These are phyloP conservation scores for Allophyes oxyacanthae DNA, from an alignment of 2,888 invertebrate genomes.

Conservation along the genomic window DNA sequence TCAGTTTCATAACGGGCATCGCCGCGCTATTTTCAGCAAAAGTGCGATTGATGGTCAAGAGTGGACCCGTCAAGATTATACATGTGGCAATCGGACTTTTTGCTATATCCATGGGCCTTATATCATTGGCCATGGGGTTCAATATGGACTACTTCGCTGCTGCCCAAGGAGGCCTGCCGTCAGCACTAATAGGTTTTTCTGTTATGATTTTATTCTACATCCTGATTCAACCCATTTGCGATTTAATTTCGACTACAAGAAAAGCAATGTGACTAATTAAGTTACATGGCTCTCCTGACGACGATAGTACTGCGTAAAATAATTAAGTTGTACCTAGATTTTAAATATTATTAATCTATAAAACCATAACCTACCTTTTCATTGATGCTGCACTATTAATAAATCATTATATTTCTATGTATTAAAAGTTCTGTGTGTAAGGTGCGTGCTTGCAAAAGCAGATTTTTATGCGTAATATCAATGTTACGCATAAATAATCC, in stretches of 20 bases:
- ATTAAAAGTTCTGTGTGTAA: constrained; percentile 19
- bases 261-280: constrained; percentile 76
- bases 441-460: constrained; percentile 37
- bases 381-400: constrained; percentile 12
- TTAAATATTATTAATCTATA: background rate
- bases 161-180: constrained; percentile 69
- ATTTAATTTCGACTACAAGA: constrained; percentile 75
- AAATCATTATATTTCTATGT: background rate
- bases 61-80: constrained; percentile 83
- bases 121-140: constrained; percentile 80
- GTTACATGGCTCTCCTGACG: constrained; percentile 66
- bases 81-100: constrained; percentile 87
- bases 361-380: constrained; percentile 10
- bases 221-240: constrained; percentile 77
- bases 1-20: constrained; percentile 84
- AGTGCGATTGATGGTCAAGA: constrained; percentile 82
- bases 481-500: constrained; percentile 73
- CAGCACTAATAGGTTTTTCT: constrained; percentile 77
- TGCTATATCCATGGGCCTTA: constrained; percentile 86
- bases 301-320: constrained; percentile 71
- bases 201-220: constrained; percentile 73
- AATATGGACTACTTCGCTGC: constrained; percentile 77
- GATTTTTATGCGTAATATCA: constrained; percentile 76
- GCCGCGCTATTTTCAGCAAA: constrained; percentile 86
- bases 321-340: constrained; percentile 7